phyloP scores from a whole-genome alignment of 2,113 vertebrate species.

The Hyperoodon ampullatus region DNA sequence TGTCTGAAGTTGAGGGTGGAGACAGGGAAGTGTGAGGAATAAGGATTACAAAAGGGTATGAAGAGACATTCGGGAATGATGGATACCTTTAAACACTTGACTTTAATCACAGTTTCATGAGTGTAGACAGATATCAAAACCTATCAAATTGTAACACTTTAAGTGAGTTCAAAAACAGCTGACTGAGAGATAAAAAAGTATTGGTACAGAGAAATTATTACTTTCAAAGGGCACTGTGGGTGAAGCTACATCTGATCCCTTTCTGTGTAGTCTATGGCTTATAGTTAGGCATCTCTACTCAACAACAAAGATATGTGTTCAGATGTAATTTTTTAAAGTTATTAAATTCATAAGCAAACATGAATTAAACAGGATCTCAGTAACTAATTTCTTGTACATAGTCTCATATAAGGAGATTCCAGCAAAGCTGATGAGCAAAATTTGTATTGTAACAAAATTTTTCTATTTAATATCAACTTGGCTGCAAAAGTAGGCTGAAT shows the following conservation, averaged over 20 bases:
- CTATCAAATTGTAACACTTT: neutral
- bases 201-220: neutral
- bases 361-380: neutral
- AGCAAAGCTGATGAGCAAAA: conserved; percentile 48
- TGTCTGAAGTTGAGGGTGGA: neutral
- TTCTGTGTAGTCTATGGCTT: neutral
- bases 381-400: neutral
- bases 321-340: conserved; percentile 14
- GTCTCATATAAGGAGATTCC: neutral
- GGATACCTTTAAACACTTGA: neutral
- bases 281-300: neutral
- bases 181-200: neutral
- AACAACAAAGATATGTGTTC: neutral
- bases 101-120: neutral
- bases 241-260: neutral
- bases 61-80: neutral
- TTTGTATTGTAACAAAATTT: neutral
- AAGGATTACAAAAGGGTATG: neutral
- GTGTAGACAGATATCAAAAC: neutral
- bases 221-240: neutral
- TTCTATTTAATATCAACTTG: conserved; percentile 25
- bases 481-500: neutral
- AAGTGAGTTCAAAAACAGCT: neutral
- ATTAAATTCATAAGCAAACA: conserved; percentile 37
- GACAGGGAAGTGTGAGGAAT: neutral